Evolutionary conservation across 1,140 invertebrate species (phyloP).

Genomic region (Diprion similis): DNA sequence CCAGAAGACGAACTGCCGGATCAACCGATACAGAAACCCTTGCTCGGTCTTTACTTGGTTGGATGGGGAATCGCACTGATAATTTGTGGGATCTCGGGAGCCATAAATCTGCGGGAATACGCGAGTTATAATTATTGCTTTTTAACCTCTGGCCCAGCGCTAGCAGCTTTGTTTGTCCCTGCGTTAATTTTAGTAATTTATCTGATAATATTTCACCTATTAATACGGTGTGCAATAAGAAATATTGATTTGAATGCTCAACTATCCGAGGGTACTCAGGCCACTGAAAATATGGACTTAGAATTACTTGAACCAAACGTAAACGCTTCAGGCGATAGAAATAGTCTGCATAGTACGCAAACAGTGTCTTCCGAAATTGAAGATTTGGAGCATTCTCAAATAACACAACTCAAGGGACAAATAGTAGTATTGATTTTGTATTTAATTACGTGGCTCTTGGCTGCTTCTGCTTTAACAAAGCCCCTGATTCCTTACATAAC

Average conservation of each 20-base stretch:
- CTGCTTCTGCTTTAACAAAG: conserved; percentile 72
- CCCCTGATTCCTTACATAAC: conserved; percentile 69
- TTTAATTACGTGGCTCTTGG: conserved; percentile 76
- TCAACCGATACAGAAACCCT: conserved; percentile 78
- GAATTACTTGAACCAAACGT: conserved; percentile 75
- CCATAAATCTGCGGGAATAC: conserved; percentile 87
- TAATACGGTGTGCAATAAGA: conserved; percentile 79
- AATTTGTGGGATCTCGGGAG: conserved; percentile 88
- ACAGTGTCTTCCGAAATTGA: conserved; percentile 77
- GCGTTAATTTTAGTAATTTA: conserved; percentile 76
- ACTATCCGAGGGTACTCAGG: conserved; percentile 80
- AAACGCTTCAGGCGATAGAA: conserved; percentile 59
- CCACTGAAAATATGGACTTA: conserved; percentile 81
- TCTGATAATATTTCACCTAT: conserved; percentile 74
- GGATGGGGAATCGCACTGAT: conserved; percentile 91
- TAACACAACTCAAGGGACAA: conserved; percentile 81
- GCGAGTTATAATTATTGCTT: conserved; percentile 85
- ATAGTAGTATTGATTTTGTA: conserved; percentile 80
- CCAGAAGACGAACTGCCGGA: conserved; percentile 76
- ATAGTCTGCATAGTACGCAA: conserved; percentile 70
- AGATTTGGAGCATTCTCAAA: conserved; percentile 82
- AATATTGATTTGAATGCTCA: conserved; percentile 73
- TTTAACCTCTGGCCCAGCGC: conserved; percentile 76
- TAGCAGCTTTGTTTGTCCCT: conserved; percentile 83
- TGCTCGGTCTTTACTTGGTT: conserved; percentile 87